These are phyloP conservation scores for Phortica variegata DNA, from an alignment of 1,140 invertebrate species.

Conservation along the genomic window DNA sequence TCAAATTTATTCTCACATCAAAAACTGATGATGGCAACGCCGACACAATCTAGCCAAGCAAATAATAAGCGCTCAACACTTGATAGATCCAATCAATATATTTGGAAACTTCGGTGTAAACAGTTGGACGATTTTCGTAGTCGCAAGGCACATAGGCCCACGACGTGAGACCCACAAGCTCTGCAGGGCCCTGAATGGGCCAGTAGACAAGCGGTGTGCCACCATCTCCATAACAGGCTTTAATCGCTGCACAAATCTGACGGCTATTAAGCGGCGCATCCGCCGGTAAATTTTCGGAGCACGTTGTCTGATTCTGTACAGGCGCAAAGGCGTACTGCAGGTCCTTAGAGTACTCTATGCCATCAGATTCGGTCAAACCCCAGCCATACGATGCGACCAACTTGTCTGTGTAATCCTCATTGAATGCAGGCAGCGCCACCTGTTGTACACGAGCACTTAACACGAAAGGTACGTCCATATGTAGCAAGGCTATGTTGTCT, in stretches of 20 bases:
- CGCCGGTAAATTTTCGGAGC: constrained; percentile 27
- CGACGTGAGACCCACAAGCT: constrained; percentile 69
- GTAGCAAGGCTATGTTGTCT: constrained; percentile 45
- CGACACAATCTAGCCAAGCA: too few relatives aligned
- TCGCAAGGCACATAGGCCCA: constrained; percentile 76
- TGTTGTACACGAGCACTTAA: constrained; percentile 33
- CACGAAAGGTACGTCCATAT: constrained; percentile 36
- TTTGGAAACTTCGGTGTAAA: constrained; percentile 68
- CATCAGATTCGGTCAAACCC: constrained; percentile 54
- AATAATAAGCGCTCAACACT: constrained; percentile 41
- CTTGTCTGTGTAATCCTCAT: constrained; percentile 33
- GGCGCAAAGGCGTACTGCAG: constrained; percentile 45
- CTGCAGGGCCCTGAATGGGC: constrained; percentile 33
- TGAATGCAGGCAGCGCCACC: constrained; percentile 30
- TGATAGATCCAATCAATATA: constrained; percentile 67
- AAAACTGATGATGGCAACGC: too few relatives aligned
- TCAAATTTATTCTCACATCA: too few relatives aligned
- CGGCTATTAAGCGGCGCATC: constrained; percentile 36
- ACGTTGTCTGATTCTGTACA: constrained; percentile 24
- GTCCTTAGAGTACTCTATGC: constrained; percentile 43
- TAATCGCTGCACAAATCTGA: constrained; percentile 64
- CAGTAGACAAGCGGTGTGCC: constrained; percentile 65
- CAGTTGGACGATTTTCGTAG: constrained; percentile 64
- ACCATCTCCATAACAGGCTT: constrained; percentile 69
- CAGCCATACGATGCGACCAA: constrained; percentile 53